phyloP scores from a whole-genome alignment of 2,113 vertebrate genomes.

The Gymnobelideus leadbeateri region DNA sequence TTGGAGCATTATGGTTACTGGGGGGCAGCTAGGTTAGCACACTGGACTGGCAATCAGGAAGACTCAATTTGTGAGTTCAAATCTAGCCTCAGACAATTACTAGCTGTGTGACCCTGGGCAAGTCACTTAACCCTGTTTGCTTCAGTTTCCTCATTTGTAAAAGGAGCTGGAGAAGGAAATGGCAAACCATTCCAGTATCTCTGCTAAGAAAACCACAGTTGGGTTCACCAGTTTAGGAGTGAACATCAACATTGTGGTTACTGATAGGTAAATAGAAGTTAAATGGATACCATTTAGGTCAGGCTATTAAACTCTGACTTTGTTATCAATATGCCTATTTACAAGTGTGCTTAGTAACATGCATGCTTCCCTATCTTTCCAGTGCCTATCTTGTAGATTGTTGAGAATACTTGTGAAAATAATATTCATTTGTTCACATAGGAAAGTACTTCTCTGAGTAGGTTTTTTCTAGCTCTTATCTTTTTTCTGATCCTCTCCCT shows the following conservation, averaged over 20 bases:
- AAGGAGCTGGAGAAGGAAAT: neutral
- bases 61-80: neutral
- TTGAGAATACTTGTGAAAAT: neutral
- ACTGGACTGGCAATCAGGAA: no score
- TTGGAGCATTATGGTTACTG: no score
- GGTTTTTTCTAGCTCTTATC: neutral
- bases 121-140: neutral
- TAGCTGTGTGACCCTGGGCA: neutral
- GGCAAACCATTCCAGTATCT: neutral
- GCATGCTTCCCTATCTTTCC: neutral
- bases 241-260: neutral
- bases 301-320: neutral
- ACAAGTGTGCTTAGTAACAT: neutral
- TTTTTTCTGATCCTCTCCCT: neutral
- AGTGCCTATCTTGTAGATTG: neutral
- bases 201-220: neutral
- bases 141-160: neutral
- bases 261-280: neutral
- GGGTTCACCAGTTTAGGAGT: neutral
- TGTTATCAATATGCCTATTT: neutral
- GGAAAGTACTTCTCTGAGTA: neutral
- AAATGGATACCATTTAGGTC: neutral
- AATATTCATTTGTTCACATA: neutral
- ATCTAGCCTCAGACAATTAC: neutral
- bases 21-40: no score